Evolutionary conservation across 2,113 vertebrate species (phyloP), one percentile per base, ranked within the genome.

Genomic region (Corythaeola cristata): DNA sequence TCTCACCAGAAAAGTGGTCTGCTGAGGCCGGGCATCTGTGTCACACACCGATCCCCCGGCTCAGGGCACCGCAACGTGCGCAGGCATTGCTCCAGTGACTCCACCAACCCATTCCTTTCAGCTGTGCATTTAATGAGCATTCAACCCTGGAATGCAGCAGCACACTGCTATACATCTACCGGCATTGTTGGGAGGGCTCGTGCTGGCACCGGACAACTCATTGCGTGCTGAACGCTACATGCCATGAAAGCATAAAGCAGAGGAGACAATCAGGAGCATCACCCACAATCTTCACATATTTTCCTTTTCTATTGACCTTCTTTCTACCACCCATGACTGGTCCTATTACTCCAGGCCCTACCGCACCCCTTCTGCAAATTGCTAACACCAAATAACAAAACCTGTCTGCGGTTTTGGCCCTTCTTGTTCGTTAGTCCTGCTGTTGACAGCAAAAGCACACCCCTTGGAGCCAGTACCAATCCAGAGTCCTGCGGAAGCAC

Each of bases 401-500:
- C 18, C 14, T 27, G 24, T 55, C 5, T 1, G 8, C 26, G 11
- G 37, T 8, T 56, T 27, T 26, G 37, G 35, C 8, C 17, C 27
- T n/a, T 28, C 18, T 19, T 32, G 10, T 15, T 32, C 30, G 1
- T n/a, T 15, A 62, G 26, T 50, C 26, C 60, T 49, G 52, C n/a
- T 44, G 24, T 3, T 30, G 19, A 27, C 22, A 45, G 52, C 47
- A n/a, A 5, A 10, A 33, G 5, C 1, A 0, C 5, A 14, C 4
- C 32, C 17, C 44, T 41, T 2, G 67, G 58, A 35, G 39, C 21
- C 1, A 1, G 21, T 12, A 27, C 15, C 10, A 15, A 5, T 0
- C 5, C 33, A 4, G 60, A 11, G 41, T 9, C 50, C 41, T 2
- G 0, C 0, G 2, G 17, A 35, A 12, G 16, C 1, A 3, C 41